phyloP scores from a whole-genome alignment of 2,113 vertebrate species.

The Vireo altiloquus region DNA sequence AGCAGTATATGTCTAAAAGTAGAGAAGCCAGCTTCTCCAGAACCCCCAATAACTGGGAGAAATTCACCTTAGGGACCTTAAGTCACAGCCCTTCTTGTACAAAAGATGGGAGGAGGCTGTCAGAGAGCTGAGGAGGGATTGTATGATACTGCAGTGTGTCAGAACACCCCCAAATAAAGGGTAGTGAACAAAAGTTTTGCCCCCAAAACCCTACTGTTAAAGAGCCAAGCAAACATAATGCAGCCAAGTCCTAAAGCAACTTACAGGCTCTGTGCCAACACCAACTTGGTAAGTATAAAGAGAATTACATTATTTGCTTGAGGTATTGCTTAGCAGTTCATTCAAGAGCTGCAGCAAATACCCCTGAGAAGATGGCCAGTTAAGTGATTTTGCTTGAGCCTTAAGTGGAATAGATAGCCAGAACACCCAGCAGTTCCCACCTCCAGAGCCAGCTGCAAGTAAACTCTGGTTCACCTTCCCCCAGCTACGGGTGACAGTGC shows the following conservation, averaged over 20 bases:
- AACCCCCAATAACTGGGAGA: not conserved
- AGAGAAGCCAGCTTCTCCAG: not conserved
- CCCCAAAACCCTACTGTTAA: not conserved
- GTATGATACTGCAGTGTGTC: not conserved
- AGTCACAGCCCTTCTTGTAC: not conserved
- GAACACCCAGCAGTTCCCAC: not conserved
- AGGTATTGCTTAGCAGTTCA: not conserved
- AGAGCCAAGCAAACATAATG: not conserved
- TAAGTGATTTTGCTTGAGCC: not conserved
- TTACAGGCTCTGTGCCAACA: not conserved
- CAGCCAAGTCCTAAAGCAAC: not conserved
- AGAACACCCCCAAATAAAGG: not conserved
- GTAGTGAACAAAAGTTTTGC: not conserved
- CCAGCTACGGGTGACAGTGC: not conserved
- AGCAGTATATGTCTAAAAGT: not conserved
- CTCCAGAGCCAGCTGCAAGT: not conserved
- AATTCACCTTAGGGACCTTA: not conserved
- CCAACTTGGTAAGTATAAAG: not conserved
- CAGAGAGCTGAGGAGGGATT: not conserved
- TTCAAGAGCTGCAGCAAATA: not conserved
- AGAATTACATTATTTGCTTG: not conserved
- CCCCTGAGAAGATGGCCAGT: not conserved
- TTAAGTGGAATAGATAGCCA: not conserved
- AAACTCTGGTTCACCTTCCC: not conserved
- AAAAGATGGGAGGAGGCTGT: not conserved